Conservation (phyloP, 2,797 vertebrate genomes). For the Fratercula arctica region DNA sequence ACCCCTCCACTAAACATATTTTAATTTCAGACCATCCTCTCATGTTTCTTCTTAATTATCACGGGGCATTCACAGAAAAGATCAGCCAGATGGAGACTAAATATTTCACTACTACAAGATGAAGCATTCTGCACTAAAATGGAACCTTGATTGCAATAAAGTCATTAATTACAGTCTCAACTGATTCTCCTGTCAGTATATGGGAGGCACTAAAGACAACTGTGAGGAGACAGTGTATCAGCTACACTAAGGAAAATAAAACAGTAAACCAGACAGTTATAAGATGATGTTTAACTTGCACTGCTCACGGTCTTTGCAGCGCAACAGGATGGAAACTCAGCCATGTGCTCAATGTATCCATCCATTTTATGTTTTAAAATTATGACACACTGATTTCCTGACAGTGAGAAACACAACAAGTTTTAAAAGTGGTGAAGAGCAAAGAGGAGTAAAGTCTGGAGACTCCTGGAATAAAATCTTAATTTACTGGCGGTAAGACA, state of each 20-base stretch:
- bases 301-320: background rate
- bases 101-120: constrained; percentile 68
- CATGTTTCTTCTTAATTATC: constrained; percentile 65
- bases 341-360: background rate
- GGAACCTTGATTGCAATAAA: constrained; percentile 68
- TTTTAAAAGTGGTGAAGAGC: background rate
- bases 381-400: background rate
- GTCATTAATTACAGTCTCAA: constrained; percentile 66
- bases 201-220: constrained; percentile 30
- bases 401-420: background rate
- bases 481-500: background rate
- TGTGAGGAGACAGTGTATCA: constrained; percentile 20
- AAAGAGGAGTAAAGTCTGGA: background rate
- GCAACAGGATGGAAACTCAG: background rate
- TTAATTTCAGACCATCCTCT: constrained; percentile 46
- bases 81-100: constrained; percentile 71
- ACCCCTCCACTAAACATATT: background rate
- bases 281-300: background rate
- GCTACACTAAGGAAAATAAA: background rate
- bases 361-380: background rate
- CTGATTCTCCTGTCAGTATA: constrained; percentile 36
- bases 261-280: background rate
- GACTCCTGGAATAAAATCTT: background rate
- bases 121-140: constrained; percentile 61
- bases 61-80: constrained; percentile 51